Percentiles rank a stretch among this genome's conserved stretches.
Conservation (phyloP, 2,797 vertebrate genomes). For the Sciaenops ocellatus region DNA sequence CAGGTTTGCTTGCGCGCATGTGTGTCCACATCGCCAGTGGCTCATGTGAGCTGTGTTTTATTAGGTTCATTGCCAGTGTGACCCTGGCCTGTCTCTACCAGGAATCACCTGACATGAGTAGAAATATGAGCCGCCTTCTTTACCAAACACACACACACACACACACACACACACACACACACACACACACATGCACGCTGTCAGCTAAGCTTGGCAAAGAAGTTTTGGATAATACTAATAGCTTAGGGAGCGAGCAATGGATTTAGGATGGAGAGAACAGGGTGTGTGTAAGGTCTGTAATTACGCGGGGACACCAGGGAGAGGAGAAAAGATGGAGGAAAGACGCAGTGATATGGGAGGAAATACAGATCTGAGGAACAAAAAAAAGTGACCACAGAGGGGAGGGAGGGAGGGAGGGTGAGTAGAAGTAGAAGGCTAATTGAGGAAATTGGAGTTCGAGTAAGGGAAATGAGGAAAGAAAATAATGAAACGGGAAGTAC, state of each 20-base stretch:
- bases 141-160: slow-evolving; percentile 43
- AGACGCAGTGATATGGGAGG: slow-evolving; percentile 35
- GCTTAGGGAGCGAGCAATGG: slow-evolving; percentile 56
- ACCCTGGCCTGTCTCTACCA: slow-evolving; percentile 63
- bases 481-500: slow-evolving; percentile 62
- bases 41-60: slow-evolving; percentile 59
- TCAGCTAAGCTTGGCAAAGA: slow-evolving; percentile 55
- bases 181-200: slow-evolving; percentile 3
- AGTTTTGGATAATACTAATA: slow-evolving; percentile 66
- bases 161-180: slow-evolving; percentile 15
- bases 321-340: slow-evolving; percentile 19
- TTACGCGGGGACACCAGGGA: slow-evolving; percentile 53
- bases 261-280: slow-evolving; percentile 57
- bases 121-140: slow-evolving; percentile 63
- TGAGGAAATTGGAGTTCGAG: slow-evolving; percentile 67
- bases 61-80: slow-evolving; percentile 67
- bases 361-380: slow-evolving; percentile 39
- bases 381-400: slow-evolving; percentile 32
- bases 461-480: slow-evolving; percentile 64
- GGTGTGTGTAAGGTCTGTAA: slow-evolving; percentile 50
- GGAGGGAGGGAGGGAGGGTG: background rate
- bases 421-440: slow-evolving; percentile 48
- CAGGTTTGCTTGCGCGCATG: slow-evolving; percentile 28
- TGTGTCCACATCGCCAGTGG: slow-evolving; percentile 26
- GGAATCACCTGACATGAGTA: slow-evolving; percentile 63